Evolutionary conservation across 2,888 invertebrate species (phyloP).

Genomic region (Drymonia ruficornis): DNA sequence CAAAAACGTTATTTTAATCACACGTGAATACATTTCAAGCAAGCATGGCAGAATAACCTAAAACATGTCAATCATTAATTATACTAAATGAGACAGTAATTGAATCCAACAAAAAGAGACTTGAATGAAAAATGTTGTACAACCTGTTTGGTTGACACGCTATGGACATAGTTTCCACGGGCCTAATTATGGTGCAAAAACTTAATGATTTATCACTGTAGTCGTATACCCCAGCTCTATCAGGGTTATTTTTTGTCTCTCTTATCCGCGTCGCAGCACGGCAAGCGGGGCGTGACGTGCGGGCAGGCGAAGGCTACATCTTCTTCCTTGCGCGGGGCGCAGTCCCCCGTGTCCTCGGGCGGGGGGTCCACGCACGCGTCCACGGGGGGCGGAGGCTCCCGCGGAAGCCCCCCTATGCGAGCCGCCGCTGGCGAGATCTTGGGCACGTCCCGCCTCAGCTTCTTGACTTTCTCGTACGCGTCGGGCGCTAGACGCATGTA

Average conservation of each 20-base stretch:
- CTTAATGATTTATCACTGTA: neutral
- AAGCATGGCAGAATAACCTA: neutral
- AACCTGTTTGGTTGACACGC: neutral
- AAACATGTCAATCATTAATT: neutral
- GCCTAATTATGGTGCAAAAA: neutral
- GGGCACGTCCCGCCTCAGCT: constrained; percentile 63
- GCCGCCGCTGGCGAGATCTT: constrained; percentile 70
- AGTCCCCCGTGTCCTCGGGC: constrained; percentile 48
- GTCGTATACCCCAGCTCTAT: neutral
- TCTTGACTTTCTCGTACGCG: constrained; percentile 66
- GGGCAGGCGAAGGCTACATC: constrained; percentile 74
- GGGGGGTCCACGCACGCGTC: constrained; percentile 54
- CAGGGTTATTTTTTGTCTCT: constrained; percentile 19
- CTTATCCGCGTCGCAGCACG: constrained; percentile 63
- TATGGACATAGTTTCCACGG: neutral
- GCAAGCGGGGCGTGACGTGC: constrained; percentile 55
- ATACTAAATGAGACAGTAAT: neutral
- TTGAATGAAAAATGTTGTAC: neutral
- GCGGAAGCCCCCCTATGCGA: constrained; percentile 55
- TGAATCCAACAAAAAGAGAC: neutral
- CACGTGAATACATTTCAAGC: neutral
- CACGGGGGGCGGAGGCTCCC: constrained; percentile 44
- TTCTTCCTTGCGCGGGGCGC: constrained; percentile 57
- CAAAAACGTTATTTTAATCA: neutral
- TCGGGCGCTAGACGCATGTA: constrained; percentile 69